These are phyloP conservation scores for Drosophila sechellia DNA, from an alignment of 1,140 invertebrate genomes.

Conservation along the genomic window DNA sequence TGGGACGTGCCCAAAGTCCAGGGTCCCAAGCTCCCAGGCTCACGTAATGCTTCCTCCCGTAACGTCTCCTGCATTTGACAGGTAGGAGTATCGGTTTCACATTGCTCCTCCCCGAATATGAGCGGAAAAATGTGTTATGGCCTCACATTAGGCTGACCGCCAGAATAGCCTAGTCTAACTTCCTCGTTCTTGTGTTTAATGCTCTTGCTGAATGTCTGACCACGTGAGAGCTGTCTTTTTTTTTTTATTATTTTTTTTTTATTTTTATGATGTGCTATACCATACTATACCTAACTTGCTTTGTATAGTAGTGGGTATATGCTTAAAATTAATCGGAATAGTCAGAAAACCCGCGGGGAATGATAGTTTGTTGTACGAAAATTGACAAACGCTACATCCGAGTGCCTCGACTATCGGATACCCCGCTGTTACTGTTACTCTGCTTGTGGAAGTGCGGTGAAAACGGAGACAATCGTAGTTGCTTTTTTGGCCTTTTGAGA, in stretches of 20 bases:
- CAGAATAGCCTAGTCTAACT: not conserved
- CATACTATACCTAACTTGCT: too few relatives aligned
- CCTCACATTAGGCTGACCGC: constrained; percentile 2
- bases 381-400: too few relatives aligned
- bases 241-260: too few relatives aligned
- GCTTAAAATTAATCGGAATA: too few relatives aligned
- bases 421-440: too few relatives aligned
- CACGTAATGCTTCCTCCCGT: constrained; percentile 31
- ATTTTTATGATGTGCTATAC: too few relatives aligned
- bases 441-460: too few relatives aligned
- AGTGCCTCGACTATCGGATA: too few relatives aligned
- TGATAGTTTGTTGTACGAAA: too few relatives aligned
- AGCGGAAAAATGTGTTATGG: constrained; percentile 38
- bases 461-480: constrained; percentile 14
- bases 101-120: constrained; percentile 42
- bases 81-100: constrained; percentile 77
- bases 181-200: constrained; percentile 1
- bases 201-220: not conserved
- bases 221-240: too few relatives aligned
- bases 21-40: constrained; percentile 1
- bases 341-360: too few relatives aligned
- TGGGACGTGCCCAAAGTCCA: constrained; percentile 54
- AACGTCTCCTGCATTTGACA: constrained; percentile 64
- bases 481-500: constrained; percentile 29
- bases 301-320: too few relatives aligned